Evolutionary conservation across 2,797 vertebrate genomes (phyloP).

Genomic region (Enteromius radiatus): DNA sequence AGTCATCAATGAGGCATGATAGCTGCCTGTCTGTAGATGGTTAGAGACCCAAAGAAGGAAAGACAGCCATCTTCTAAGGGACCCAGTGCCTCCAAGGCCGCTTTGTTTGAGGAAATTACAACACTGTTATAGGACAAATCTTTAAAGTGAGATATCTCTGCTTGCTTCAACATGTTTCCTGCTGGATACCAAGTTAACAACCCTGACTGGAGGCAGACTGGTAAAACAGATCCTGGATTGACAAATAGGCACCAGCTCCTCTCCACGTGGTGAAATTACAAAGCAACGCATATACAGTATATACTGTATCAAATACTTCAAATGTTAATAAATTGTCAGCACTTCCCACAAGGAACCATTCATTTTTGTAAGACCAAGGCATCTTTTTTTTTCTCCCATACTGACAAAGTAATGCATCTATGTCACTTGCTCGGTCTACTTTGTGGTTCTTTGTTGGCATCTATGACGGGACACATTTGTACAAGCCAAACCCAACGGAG

Average conservation of each 20-base stretch:
- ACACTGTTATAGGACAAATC: conserved; percentile 70
- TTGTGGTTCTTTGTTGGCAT: conserved; percentile 62
- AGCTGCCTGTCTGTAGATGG: conserved; percentile 33
- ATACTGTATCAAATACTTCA: conserved; percentile 61
- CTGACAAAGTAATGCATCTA: conserved; percentile 61
- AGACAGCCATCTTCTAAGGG: conserved; percentile 39
- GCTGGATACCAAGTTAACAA: conserved; percentile 68
- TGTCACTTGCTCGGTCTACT: conserved; percentile 62
- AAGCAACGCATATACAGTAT: conserved; percentile 64
- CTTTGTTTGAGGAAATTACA: conserved; percentile 50
- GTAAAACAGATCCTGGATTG: conserved; percentile 74
- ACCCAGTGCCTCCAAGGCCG: background rate
- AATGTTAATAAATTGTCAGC: conserved; percentile 73
- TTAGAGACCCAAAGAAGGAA: conserved; percentile 38
- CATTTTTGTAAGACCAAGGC: conserved; percentile 66
- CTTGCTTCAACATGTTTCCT: conserved; percentile 77
- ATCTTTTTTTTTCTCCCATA: conserved; percentile 33
- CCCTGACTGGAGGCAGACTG: conserved; percentile 62
- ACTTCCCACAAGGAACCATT: conserved; percentile 70
- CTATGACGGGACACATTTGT: conserved; percentile 70
- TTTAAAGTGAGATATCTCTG: conserved; percentile 67
- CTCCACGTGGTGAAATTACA: conserved; percentile 68
- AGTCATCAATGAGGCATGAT: conserved; percentile 45
- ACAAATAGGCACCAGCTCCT: conserved; percentile 72
- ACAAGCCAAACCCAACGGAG: conserved; percentile 63